A percentile compares a stretch with the other conserved stretches of the same genome.
Evolutionary conservation across 2,113 vertebrate species (phyloP).

Genomic region (Lophochroa leadbeateri): DNA sequence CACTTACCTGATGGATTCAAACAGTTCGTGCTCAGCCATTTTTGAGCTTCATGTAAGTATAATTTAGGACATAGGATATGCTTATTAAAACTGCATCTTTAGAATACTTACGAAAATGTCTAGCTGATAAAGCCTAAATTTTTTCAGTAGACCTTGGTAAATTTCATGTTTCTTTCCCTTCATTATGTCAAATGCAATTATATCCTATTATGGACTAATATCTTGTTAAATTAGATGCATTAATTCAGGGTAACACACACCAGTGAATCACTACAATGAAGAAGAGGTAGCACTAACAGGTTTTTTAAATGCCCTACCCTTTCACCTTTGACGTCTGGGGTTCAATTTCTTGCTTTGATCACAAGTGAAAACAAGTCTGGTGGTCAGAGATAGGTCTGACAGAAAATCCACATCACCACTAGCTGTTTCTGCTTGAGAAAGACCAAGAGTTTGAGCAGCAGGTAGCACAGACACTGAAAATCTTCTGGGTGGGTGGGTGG

Average conservation of each 20-base stretch:
- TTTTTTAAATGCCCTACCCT: background rate
- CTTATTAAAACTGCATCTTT: background rate
- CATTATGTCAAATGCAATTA: slow-evolving; percentile 42
- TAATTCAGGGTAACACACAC: slow-evolving; percentile 2
- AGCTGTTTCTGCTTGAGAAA: background rate
- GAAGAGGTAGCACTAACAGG: background rate
- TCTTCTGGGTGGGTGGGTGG: background rate
- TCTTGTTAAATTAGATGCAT: slow-evolving; percentile 11
- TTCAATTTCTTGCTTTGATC: slow-evolving; percentile 41
- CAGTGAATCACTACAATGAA: background rate
- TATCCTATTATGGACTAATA: slow-evolving; percentile 3
- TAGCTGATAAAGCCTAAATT: background rate
- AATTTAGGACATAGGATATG: background rate
- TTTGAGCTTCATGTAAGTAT: background rate
- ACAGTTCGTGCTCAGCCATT: background rate
- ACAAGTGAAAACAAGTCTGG: background rate
- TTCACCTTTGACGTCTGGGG: background rate
- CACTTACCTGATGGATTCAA: background rate
- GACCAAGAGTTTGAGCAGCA: background rate
- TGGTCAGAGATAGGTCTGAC: background rate
- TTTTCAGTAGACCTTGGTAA: slow-evolving; percentile 16
- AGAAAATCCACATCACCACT: background rate
- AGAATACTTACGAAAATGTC: slow-evolving; percentile 29
- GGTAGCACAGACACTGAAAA: background rate
- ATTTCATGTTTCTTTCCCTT: slow-evolving; percentile 27